Evolutionary conservation across 2,113 vertebrate species (phyloP).

Genomic region (Brevimyrus niger): DNA sequence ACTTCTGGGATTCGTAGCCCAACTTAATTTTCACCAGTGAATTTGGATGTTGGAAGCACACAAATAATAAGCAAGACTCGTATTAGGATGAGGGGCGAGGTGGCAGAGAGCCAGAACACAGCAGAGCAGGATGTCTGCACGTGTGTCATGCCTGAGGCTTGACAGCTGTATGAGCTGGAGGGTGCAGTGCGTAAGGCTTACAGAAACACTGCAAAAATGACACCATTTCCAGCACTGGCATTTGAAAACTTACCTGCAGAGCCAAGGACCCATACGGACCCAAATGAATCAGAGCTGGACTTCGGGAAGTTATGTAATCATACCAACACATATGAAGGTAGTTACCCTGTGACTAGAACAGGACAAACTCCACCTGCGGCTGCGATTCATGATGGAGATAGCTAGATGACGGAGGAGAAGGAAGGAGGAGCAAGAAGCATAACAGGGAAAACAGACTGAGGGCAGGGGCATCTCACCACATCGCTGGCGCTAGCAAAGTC

Average conservation of each 20-base stretch:
- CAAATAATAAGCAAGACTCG: background rate
- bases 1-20: background rate
- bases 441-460: background rate
- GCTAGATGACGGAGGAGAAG: background rate
- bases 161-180: background rate
- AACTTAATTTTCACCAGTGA: background rate
- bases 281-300: background rate
- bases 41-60: background rate
- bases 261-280: background rate
- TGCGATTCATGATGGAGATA: background rate
- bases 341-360: background rate
- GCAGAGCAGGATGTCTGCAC: background rate
- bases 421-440: background rate
- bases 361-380: background rate
- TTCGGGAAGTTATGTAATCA: background rate
- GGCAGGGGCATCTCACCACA: constrained; percentile 69
- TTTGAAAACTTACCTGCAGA: background rate
- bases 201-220: background rate
- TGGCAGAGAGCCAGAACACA: background rate
- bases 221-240: background rate
- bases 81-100: background rate
- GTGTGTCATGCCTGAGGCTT: background rate
- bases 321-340: background rate
- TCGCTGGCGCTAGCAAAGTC: constrained; percentile 96
- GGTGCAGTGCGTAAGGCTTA: background rate